Base-by-base conservation (phyloP, 1,140 invertebrate species). In the Neocloeon triangulifer region DNA sequence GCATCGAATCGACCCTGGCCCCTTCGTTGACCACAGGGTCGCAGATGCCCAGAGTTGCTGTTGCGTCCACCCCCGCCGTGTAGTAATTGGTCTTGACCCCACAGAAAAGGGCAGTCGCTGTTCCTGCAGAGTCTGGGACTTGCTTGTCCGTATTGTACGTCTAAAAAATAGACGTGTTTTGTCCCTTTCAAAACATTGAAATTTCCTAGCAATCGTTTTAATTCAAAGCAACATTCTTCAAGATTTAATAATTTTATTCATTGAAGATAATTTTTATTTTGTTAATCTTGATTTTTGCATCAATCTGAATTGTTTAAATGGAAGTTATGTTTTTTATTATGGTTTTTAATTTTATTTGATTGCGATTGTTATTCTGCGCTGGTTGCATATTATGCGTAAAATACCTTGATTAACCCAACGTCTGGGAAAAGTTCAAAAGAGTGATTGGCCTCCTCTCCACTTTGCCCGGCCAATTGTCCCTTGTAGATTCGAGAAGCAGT, bases 71-170 rank as follows among this genome's bases (percentile, higher is more conserved):
- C 0, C 84, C 85, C 0, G 80, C 49, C 0, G 70, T 76, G 14
- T 71, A 61, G 37, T 69, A 75, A 50, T 89, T 88, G 1, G 64
- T 65, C 49, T 95, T 95, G 0, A 82, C 66, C 1, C 88, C 88
- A 19, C 65, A 61, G 38, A 91, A 74, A 16, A 86, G 55, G 0
- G 86, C 85, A 0, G 85, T 91, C 1, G 77, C 82, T 1, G 85
- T 79, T 13, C 73, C 76, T 1, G 82, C 79, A 0, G 84, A 89
- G 48, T 92, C 86, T 0, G 85, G 72, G 1, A 86, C 78, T 63
- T 85, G 73, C 43, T 73, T 76, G 47, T 92, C 65, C 2, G 72
- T 68, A 37, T 73, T 82, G 48, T 92, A 94, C 0, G 86, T 91
- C 84, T 91, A 45, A 9, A 56, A 49, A 40, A 34, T 25, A 29